A percentile compares a stretch with the other conserved stretches of the same genome.
Evolutionary conservation across 2,888 invertebrate species (phyloP).

Genomic region (Mellilla xanthometata): DNA sequence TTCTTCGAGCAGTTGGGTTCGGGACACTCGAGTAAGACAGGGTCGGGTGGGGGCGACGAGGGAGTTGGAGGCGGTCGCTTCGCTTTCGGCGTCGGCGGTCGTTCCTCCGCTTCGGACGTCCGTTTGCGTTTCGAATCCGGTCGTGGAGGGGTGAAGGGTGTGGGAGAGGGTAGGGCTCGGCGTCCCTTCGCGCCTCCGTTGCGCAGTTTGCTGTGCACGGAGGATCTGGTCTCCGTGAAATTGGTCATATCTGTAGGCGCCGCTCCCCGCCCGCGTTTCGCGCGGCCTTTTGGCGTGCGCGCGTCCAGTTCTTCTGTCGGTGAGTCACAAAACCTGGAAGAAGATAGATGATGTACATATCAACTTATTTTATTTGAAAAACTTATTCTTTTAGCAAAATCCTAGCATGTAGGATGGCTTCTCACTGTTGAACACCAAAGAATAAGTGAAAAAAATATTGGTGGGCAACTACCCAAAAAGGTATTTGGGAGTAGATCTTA

Average conservation of each 20-base stretch:
- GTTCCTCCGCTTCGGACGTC: slow-evolving; percentile 74
- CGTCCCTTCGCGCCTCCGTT: slow-evolving; percentile 93
- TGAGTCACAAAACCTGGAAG: slow-evolving; percentile 95
- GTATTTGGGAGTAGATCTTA: no score
- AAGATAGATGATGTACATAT: no score
- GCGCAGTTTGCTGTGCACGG: slow-evolving; percentile 93
- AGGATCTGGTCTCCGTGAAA: slow-evolving; percentile 90
- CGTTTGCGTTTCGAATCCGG: slow-evolving; percentile 81
- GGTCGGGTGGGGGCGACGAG: slow-evolving; percentile 88
- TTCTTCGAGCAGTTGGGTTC: slow-evolving; percentile 98
- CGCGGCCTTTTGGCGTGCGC: slow-evolving; percentile 96
- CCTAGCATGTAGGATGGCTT: no score
- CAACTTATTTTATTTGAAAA: no score
- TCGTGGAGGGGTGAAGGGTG: slow-evolving; percentile 80
- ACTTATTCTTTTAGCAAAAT: no score
- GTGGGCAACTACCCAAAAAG: no score
- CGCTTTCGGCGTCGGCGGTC: slow-evolving; percentile 80
- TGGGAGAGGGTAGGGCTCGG: slow-evolving; percentile 85
- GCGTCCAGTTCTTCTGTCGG: slow-evolving; percentile 98
- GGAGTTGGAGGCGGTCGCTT: slow-evolving; percentile 77
- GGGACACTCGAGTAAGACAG: slow-evolving; percentile 95
- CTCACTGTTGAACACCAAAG: no score
- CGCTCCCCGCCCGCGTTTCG: slow-evolving; percentile 90
- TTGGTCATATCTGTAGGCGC: slow-evolving; percentile 91
- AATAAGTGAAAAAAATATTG: no score